Percentiles rank a stretch among this genome's conserved stretches.
Evolutionary conservation across 2,113 vertebrate species (phyloP).

Genomic region (Heterotis niloticus): DNA sequence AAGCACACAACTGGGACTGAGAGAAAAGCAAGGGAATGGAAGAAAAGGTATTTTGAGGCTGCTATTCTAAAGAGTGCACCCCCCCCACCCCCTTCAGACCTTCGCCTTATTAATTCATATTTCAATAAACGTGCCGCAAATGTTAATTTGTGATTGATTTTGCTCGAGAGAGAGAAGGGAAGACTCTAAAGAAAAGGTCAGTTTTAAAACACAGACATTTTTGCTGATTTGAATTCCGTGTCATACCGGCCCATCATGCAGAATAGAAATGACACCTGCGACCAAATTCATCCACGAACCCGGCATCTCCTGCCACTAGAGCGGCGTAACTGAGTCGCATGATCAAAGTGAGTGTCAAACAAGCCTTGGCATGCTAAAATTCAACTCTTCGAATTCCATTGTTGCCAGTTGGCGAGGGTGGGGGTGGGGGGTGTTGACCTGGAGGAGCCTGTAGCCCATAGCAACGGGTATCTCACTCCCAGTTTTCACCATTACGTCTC

Average conservation of each 20-base stretch:
- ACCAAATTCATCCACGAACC: neutral
- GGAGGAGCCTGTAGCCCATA: constrained; percentile 15
- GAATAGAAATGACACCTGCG: neutral
- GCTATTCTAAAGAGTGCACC: neutral
- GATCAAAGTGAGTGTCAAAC: constrained; percentile 16
- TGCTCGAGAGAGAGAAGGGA: neutral
- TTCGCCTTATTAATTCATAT: constrained; percentile 13
- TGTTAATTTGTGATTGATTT: constrained; percentile 22
- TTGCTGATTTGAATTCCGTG: neutral
- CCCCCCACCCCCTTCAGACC: neutral
- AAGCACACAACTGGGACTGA: neutral
- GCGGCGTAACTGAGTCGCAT: constrained; percentile 1
- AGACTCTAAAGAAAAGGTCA: neutral
- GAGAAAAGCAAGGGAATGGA: neutral
- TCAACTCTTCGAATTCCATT: neutral
- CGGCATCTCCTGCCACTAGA: neutral
- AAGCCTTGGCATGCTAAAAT: neutral
- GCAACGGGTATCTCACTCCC: constrained; percentile 8
- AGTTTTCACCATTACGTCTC: neutral
- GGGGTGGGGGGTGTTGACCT: neutral
- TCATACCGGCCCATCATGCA: neutral
- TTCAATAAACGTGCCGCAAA: constrained; percentile 16
- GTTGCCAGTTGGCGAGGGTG: neutral
- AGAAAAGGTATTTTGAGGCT: neutral
- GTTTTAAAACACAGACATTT: neutral